phyloP scores from a whole-genome alignment of 1,140 invertebrate genomes.

The Heliconius himera region DNA sequence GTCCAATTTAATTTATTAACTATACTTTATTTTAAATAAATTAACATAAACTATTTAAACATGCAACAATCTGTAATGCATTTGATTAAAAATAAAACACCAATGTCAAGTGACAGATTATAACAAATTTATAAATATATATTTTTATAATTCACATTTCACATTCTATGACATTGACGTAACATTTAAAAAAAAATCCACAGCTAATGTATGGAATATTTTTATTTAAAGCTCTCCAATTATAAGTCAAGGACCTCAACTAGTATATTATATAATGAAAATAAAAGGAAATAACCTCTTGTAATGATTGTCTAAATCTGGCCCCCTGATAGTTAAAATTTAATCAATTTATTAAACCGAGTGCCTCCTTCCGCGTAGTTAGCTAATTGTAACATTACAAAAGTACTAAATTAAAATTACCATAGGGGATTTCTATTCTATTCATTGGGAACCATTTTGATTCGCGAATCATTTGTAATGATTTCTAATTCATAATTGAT shows the following conservation, averaged over 20 bases:
- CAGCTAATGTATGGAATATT: slow-evolving; percentile 3
- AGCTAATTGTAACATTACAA: slow-evolving; percentile 52
- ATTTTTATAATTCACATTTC: neutral
- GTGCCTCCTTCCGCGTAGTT: slow-evolving; percentile 55
- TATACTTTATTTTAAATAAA: neutral
- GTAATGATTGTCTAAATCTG: slow-evolving; percentile 51
- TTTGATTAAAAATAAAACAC: neutral
- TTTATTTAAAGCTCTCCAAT: neutral
- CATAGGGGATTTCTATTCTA: slow-evolving; percentile 44
- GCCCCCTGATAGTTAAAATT: slow-evolving; percentile 52
- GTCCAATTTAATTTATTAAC: neutral
- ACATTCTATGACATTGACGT: slow-evolving; percentile 4
- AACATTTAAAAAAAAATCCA: neutral
- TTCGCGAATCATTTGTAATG: neutral
- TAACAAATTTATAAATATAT: neutral
- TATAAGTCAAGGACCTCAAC: slow-evolving; percentile 10
- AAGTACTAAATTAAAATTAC: slow-evolving; percentile 44
- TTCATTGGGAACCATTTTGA: slow-evolving; percentile 16
- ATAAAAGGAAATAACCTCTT: slow-evolving; percentile 57
- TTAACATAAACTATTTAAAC: neutral
- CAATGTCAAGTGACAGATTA: slow-evolving; percentile 2
- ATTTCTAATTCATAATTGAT: neutral
- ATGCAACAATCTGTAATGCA: neutral
- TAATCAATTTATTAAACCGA: slow-evolving; percentile 51
- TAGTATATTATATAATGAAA: slow-evolving; percentile 31